Evolutionary conservation across 2,113 vertebrate genomes (phyloP).

Genomic region (Ornithorhynchus anatinus): DNA sequence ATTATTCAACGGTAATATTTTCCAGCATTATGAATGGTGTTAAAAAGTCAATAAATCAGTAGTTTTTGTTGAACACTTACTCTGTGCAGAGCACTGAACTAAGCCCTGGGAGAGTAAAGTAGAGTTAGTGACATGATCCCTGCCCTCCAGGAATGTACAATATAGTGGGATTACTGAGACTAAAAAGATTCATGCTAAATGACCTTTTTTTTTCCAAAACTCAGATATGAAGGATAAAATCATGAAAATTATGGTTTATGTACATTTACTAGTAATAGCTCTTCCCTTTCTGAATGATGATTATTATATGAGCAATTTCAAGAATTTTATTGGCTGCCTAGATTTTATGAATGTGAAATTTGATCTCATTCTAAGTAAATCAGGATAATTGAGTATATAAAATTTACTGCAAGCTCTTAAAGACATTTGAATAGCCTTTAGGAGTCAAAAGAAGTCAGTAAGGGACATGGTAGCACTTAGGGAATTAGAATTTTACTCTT

Average conservation of each 20-base stretch:
- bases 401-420: conserved; percentile 14
- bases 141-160: too few species aligned
- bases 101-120: too few species aligned
- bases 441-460: neutral
- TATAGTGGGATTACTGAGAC: too few species aligned
- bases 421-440: neutral
- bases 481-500: neutral
- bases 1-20: neutral
- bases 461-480: neutral
- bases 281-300: neutral
- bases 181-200: too few species aligned
- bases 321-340: neutral
- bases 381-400: neutral
- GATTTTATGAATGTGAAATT: neutral
- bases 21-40: too few species aligned
- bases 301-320: conserved; percentile 1
- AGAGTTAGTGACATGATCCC: too few species aligned
- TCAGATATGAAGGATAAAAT: too few species aligned
- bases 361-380: conserved; percentile 37
- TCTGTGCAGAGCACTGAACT: too few species aligned
- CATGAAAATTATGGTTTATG: neutral
- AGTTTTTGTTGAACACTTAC: too few species aligned
- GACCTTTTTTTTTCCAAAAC: too few species aligned
- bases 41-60: too few species aligned
- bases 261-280: neutral